A percentile compares a stretch with the other conserved stretches of the same genome.
Evolutionary conservation across 1,140 invertebrate species (phyloP).

Genomic region (Grapholita molesta): DNA sequence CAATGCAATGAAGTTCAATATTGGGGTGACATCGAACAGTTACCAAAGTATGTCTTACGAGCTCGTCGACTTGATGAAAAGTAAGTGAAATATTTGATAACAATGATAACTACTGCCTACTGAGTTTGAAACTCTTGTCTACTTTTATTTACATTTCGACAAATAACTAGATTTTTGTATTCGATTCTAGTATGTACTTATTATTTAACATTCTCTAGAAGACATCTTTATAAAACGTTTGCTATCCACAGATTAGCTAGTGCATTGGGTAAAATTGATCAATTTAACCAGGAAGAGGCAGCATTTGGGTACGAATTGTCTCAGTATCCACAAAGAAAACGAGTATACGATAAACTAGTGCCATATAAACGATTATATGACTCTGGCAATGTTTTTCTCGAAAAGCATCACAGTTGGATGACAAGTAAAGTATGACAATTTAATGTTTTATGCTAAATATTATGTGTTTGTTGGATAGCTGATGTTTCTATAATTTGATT

Average conservation of each 20-base stretch:
- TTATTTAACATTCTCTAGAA: too few relatives aligned
- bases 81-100: too few relatives aligned
- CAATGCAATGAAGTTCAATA: constrained; percentile 92
- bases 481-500: neutral
- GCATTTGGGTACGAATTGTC: constrained; percentile 94
- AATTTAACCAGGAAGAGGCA: constrained; percentile 95
- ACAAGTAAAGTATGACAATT: constrained; percentile 79
- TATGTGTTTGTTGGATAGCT: neutral
- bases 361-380: constrained; percentile 96
- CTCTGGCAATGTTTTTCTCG: constrained; percentile 90
- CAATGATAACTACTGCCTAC: too few relatives aligned
- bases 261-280: constrained; percentile 90
- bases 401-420: constrained; percentile 91
- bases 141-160: too few relatives aligned
- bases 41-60: constrained; percentile 91
- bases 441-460: constrained; percentile 17
- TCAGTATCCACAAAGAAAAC: constrained; percentile 91
- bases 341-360: constrained; percentile 84
- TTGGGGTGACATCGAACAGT: constrained; percentile 92
- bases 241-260: constrained; percentile 67
- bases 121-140: too few relatives aligned
- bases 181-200: too few relatives aligned
- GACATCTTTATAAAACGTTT: constrained; percentile 7
- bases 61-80: constrained; percentile 86
- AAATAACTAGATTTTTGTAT: too few relatives aligned